These are phyloP conservation scores for Heliconius charithonia DNA, from an alignment of 2,888 invertebrate species.

Conservation along the genomic window DNA sequence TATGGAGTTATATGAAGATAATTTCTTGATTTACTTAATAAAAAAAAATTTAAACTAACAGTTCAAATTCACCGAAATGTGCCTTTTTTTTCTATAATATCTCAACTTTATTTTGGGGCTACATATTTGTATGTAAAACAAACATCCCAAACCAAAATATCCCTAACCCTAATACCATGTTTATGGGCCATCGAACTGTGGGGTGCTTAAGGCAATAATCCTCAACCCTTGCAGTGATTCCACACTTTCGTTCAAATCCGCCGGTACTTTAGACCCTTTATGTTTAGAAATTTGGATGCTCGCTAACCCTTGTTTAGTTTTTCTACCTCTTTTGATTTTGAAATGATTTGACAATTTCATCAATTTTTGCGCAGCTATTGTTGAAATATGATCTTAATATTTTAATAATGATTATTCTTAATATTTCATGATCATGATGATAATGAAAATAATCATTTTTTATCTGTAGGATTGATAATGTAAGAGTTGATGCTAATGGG, in stretches of 20 bases:
- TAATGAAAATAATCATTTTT: not conserved
- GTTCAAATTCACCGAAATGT: not conserved
- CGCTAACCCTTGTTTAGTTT: constrained; percentile 10
- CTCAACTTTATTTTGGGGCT: not conserved
- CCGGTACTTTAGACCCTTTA: constrained; percentile 17
- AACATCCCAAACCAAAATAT: constrained; percentile 14
- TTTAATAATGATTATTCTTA: not conserved
- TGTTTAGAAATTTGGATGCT: not conserved
- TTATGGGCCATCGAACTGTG: constrained; percentile 23
- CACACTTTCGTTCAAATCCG: constrained; percentile 25
- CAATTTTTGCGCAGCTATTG: constrained; percentile 3
- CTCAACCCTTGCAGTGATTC: constrained; percentile 41
- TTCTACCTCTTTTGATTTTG: constrained; percentile 4
- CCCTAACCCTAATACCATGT: constrained; percentile 26
- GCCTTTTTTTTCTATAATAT: not conserved
- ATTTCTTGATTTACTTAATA: not conserved
- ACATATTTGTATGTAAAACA: constrained; percentile 22
- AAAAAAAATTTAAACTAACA: not conserved
- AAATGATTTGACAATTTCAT: constrained; percentile 20
- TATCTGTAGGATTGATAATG: not conserved
- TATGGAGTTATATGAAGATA: too few species aligned
- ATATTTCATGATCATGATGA: not conserved
- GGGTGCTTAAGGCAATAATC: constrained; percentile 31
- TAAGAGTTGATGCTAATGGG: not conserved
- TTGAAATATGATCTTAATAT: not conserved